Base-by-base conservation (phyloP, 2,797 vertebrate species). In the Sebastolobus altivelis region DNA sequence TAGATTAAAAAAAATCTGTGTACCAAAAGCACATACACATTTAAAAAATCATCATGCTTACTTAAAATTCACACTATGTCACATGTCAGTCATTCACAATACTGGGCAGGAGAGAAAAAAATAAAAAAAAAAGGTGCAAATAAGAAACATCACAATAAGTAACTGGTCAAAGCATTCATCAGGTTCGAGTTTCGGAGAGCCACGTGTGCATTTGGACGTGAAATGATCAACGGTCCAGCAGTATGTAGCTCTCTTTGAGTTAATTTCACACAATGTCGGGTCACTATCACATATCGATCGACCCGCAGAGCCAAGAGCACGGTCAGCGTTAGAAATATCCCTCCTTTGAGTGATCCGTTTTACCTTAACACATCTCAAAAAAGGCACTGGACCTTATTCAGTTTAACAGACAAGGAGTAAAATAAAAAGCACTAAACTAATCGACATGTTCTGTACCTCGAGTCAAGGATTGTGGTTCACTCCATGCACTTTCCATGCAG, bases 41-140 rank as follows among this genome's bases (percentile, higher is more conserved):
- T 80, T 68, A 62, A 83, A 83, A 89, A 93, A 87, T 77, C 70
- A 2, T 80, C 93, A 84, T 90, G 89, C 93, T 89, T 77, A 63
- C 77, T 78, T 74, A 75, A 49, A 82, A 77, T 61, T 83, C 82
- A 85, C 80, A 82, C 68, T 31, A 81, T 27, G 33, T 83, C 77
- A 78, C 78, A 69, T 58, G 27, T 77, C 86, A 86, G 52, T 87
- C 89, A 69, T 84, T 93, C 91, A 94, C 93, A 94, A 93, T 82
- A 93, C 86, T 88, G 79, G 88, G 84, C 76, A 88, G 77, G 52
- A 77, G 61, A 82, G 77, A 66, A 46, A 46, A 43, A 29, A 78
- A 33, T 52, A 70, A 74, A 66, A 25, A 58, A 38, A 60, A 59
- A 89, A 86, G 72, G 83, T 93, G 92, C 90, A 92, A 92, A 86